Evolutionary conservation across 2,113 vertebrate genomes (phyloP), one percentile per base, ranked within the genome.

Genomic region (Podocnemis expansa): DNA sequence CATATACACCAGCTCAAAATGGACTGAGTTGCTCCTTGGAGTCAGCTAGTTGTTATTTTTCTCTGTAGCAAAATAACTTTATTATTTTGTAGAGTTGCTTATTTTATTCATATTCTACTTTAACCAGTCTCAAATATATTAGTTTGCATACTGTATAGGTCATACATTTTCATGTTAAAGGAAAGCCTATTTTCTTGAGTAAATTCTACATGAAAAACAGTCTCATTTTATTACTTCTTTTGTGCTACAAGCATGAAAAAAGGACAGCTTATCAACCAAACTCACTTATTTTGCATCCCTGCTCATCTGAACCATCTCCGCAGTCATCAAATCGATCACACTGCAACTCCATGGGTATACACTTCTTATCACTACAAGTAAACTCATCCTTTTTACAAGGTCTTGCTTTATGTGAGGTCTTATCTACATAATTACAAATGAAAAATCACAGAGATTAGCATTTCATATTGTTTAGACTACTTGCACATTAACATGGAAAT

Each of bases 311-410:
- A 76, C 99, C 99, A 17, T 99, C 99, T n/a, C 98, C 99, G 38
- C 99, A 99, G 97, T 99, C 99, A 86, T 98, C 99, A 91, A 99
- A 99, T 25, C 98, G 98, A 90, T 99, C 99, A 0, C 99, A 99
- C 96, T 99, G 99, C 29, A 99, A 98, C 91, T 98, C 98, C 94
- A 98, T 95, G 1, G 99, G 98, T 87, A 99, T 97, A 85, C 99
- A 99, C 45, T 97, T 99, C 80, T 97, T 99, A 97, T 99, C 99
- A 38, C 86, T 97, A 95, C 99, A 99, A 75, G 99, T 97, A 97
- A 99, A 99, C 97, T 99, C 99, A 10, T 99, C 98, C 94, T 99
- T 99, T 90, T 98, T 99, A 96, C 99, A 99, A 0, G 99, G 99
- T 21, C 98, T 99, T 91, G 98, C 97, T 95, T 98, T 99, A 70